Conservation (phyloP, 1,140 invertebrate species). For the Eriocheir sinensis region DNA sequence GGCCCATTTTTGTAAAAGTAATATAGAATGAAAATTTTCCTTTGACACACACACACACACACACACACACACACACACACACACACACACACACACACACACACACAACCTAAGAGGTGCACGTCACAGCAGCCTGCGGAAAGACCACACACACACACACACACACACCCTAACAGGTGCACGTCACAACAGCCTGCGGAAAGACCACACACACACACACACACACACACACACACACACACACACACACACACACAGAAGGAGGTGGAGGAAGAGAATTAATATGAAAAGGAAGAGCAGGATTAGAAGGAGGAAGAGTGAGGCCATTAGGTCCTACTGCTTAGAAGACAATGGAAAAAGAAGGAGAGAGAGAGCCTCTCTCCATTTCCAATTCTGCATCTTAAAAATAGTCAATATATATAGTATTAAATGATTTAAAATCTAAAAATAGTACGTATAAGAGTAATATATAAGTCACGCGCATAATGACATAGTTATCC, state of each 20-base stretch:
- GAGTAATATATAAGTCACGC: not conserved
- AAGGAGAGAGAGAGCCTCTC: no score
- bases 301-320: no score
- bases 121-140: no score
- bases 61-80: not conserved
- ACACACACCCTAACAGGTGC: not conserved
- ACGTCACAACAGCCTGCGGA: not conserved
- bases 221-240: conserved; percentile 22
- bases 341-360: not conserved
- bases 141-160: conserved; percentile 22
- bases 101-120: no score
- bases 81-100: conserved; percentile 19
- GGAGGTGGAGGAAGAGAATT: not conserved
- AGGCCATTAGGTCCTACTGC: no score
- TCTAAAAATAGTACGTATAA: not conserved
- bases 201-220: not conserved
- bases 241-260: not conserved
- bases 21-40: not conserved
- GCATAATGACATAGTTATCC: not conserved
- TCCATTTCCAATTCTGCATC: no score
- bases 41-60: no score
- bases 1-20: no score
- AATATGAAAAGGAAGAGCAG: not conserved
- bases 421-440: not conserved
- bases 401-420: not conserved